Percentiles rank a stretch among this genome's conserved stretches.
Conservation (phyloP, 2,888 invertebrate genomes). For the Chironomus tentans region DNA sequence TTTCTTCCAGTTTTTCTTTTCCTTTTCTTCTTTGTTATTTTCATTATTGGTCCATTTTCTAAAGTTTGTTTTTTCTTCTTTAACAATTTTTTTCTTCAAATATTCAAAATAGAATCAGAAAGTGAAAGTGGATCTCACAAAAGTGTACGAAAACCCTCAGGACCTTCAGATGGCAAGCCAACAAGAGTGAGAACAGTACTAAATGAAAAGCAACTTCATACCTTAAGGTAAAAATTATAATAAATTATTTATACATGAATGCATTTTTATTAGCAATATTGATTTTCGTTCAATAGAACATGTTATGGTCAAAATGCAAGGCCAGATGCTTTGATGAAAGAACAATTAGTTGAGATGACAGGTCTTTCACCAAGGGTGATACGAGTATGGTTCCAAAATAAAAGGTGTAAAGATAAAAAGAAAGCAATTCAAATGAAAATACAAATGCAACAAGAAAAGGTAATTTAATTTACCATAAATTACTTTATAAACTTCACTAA, state of each 20-base stretch:
- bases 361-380: constrained; percentile 94
- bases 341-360: constrained; percentile 98
- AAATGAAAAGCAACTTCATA: constrained; percentile 97
- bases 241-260: not conserved
- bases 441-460: constrained; percentile 97
- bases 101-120: constrained; percentile 60
- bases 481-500: too few relatives aligned
- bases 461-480: too few relatives aligned
- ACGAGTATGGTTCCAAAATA: constrained; percentile 99
- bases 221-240: constrained; percentile 54
- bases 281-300: constrained; percentile 47
- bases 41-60: not conserved
- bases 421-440: constrained; percentile 93
- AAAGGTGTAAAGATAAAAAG: constrained; percentile 96
- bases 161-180: constrained; percentile 74
- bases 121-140: constrained; percentile 86
- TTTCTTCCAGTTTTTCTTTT: not conserved
- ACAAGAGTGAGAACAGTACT: constrained; percentile 98
- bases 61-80: not conserved
- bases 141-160: constrained; percentile 52
- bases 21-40: not conserved
- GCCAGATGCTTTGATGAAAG: constrained; percentile 98
- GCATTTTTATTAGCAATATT: not conserved
- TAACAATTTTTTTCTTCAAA: not conserved
- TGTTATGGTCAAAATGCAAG: constrained; percentile 97